Percentiles rank a stretch among this genome's conserved stretches.
phyloP scores from a whole-genome alignment of 2,113 vertebrate species.

The Butastur rufipennis region DNA sequence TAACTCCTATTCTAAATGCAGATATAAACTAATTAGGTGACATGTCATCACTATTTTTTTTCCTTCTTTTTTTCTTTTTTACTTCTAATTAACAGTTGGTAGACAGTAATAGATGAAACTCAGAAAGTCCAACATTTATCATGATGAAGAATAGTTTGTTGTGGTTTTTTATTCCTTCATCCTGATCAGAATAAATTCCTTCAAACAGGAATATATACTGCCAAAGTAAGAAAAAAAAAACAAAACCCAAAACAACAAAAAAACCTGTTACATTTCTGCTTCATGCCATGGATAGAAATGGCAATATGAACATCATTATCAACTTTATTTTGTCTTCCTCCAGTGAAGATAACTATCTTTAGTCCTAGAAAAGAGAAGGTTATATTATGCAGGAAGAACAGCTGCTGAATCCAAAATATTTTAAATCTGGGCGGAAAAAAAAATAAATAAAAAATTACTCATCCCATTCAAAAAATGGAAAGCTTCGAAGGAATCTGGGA shows the following conservation, averaged over 20 bases:
- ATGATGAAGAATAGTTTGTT: background rate
- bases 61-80: background rate
- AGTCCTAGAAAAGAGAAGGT: background rate
- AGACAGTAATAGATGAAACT: background rate
- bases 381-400: background rate
- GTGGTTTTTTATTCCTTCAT: background rate
- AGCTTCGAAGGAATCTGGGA: background rate
- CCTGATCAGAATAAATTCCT: background rate
- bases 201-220: background rate
- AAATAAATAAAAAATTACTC: background rate
- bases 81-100: background rate
- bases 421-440: fast-evolving
- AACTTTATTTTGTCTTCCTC: background rate
- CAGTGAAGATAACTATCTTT: background rate
- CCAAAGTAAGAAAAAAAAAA: background rate
- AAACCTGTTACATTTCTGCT: background rate
- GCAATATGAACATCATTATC: background rate
- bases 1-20: background rate
- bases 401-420: background rate
- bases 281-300: background rate
- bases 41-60: background rate
- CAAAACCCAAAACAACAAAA: background rate
- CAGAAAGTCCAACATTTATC: background rate
- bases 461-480: background rate
- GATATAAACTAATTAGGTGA: background rate